Percentiles rank a stretch among this genome's conserved stretches.
Conservation (phyloP, 2,797 vertebrate species). For the Spinus pinus region DNA sequence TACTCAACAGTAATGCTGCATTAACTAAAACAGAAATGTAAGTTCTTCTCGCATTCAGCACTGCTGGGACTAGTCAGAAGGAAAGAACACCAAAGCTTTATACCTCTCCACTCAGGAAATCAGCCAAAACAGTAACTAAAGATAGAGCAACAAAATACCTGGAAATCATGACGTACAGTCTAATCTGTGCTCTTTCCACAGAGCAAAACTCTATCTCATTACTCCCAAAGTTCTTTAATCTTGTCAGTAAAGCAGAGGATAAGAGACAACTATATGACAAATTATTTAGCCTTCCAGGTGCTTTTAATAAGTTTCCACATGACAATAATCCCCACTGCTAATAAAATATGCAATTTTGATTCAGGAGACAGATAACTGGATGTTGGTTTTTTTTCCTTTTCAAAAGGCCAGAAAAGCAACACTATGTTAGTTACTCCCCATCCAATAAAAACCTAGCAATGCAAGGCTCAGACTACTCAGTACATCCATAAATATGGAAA, state of each 20-base stretch:
- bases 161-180: not conserved
- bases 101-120: not conserved
- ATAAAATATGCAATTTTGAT: not conserved
- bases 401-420: not conserved
- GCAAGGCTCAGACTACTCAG: not conserved
- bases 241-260: not conserved
- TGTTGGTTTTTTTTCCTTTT: not conserved
- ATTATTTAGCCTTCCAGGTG: not conserved
- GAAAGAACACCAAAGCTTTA: not conserved
- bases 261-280: not conserved
- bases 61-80: not conserved
- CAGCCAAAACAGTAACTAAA: not conserved
- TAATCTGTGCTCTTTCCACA: not conserved
- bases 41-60: not conserved
- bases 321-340: not conserved
- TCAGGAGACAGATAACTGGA: not conserved
- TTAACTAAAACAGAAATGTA: not conserved
- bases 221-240: conserved; percentile 17
- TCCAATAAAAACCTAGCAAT: not conserved
- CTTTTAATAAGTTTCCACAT: not conserved
- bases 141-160: not conserved
- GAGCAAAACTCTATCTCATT: not conserved
- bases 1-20: not conserved
- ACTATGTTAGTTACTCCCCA: not conserved
- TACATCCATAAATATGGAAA: not conserved